Percentiles rank a stretch among this genome's conserved stretches.
phyloP scores from a whole-genome alignment of 2,113 vertebrate genomes.

The Coreoperca whiteheadi region DNA sequence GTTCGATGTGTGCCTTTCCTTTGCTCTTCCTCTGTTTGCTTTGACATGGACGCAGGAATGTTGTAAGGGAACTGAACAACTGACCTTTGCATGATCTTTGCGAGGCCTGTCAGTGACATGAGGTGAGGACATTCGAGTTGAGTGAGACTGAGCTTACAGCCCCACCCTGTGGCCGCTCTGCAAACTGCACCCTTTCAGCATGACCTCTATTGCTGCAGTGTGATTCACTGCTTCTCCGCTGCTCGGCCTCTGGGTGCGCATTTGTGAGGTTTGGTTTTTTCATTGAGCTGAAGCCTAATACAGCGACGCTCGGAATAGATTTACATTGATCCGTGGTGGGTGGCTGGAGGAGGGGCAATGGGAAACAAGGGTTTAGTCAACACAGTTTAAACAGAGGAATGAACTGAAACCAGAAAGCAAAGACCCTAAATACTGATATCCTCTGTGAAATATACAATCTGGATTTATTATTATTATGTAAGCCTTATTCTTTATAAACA shows the following conservation, averaged over 20 bases:
- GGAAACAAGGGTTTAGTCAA: conserved; percentile 12
- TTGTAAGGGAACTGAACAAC: neutral
- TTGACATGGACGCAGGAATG: neutral
- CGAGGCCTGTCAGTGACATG: neutral
- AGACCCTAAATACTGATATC: neutral
- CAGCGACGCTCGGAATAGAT: conserved; percentile 62
- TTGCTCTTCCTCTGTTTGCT: neutral
- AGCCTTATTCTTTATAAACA: neutral
- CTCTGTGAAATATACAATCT: neutral
- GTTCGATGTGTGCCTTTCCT: neutral
- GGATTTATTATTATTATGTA: neutral
- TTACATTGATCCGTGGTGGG: conserved; percentile 56
- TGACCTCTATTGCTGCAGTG: conserved; percentile 58
- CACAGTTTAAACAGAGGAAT: conserved; percentile 1
- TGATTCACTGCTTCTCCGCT: conserved; percentile 31
- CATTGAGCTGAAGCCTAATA: conserved; percentile 61
- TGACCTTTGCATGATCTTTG: neutral
- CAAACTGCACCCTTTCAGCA: neutral
- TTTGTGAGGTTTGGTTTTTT: conserved; percentile 55
- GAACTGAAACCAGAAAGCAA: neutral
- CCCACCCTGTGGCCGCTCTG: conserved; percentile 34
- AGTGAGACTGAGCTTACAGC: conserved; percentile 14
- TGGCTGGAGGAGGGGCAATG: conserved; percentile 17
- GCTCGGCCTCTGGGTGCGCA: neutral
- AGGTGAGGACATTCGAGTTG: neutral